These are phyloP conservation scores for Phalangium opilio DNA, from an alignment of 2,888 invertebrate species.

Conservation along the genomic window DNA sequence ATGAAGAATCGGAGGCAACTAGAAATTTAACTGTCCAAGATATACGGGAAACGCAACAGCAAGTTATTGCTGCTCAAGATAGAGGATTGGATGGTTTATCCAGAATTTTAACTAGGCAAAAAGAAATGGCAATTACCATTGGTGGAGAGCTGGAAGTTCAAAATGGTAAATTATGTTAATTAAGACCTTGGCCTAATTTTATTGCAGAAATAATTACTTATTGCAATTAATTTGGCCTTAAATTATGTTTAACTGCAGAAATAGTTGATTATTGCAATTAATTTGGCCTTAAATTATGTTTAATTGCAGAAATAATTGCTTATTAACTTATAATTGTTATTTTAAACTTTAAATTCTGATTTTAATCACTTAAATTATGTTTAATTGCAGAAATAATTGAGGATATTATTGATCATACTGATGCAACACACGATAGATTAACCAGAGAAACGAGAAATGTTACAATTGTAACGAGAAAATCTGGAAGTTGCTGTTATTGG, in stretches of 20 bases:
- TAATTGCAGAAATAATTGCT: no score
- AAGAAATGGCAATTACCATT: constrained; percentile 54
- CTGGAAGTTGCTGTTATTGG: constrained; percentile 60
- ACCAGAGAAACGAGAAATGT: constrained; percentile 50
- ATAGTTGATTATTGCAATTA: no score
- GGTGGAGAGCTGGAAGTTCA: constrained; percentile 59
- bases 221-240: no score
- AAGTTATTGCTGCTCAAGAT: constrained; percentile 52
- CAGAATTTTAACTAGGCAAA: constrained; percentile 56
- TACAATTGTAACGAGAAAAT: constrained; percentile 46
- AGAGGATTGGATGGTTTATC: constrained; percentile 55
- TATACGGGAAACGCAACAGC: constrained; percentile 42
- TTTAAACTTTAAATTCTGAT: not conserved
- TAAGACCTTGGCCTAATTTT: no score
- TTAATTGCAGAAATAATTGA: constrained; percentile 49
- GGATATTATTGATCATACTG: constrained; percentile 54
- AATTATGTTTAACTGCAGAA: no score
- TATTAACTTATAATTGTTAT: no score
- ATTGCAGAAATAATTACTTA: no score
- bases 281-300: no score
- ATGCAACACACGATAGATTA: constrained; percentile 50
- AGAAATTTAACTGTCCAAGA: constrained; percentile 35
- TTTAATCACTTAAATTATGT: not conserved
- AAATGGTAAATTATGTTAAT: constrained; percentile 44
- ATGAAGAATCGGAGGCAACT: constrained; percentile 29